Conservation (phyloP, 2,797 vertebrate genomes). For the Eulemur coronatus region DNA sequence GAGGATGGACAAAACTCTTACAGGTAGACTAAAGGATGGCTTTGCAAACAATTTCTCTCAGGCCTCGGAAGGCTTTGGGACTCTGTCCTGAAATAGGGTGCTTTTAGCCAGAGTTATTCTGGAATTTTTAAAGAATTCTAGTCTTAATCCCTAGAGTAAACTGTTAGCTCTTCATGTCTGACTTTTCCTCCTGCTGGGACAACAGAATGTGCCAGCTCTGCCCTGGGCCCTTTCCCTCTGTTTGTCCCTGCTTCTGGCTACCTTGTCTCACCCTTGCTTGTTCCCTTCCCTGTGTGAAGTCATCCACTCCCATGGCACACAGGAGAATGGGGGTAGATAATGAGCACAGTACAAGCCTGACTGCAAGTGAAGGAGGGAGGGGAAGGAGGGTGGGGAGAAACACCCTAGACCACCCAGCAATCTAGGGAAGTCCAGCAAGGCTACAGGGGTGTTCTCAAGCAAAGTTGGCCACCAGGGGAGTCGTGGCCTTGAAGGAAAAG, state of each 20-base stretch:
- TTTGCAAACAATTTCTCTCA: background rate
- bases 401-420: background rate
- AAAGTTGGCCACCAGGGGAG: background rate
- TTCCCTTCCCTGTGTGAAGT: background rate
- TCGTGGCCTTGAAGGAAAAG: background rate
- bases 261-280: background rate
- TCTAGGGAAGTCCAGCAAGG: background rate
- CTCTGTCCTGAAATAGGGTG: background rate
- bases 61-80: background rate
- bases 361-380: background rate
- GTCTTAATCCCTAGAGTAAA: background rate
- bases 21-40: background rate
- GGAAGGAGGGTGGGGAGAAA: background rate
- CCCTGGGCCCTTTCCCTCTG: background rate
- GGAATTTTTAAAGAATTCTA: constrained; percentile 7
- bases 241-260: background rate
- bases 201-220: background rate
- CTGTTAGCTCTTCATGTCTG: background rate
- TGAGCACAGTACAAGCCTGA: background rate
- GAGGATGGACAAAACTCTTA: background rate
- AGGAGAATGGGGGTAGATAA: background rate
- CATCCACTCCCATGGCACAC: background rate
- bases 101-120: background rate
- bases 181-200: background rate
- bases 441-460: background rate